Conservation (phyloP, 1,140 invertebrate genomes). For the Brachionus rotundiformis region DNA sequence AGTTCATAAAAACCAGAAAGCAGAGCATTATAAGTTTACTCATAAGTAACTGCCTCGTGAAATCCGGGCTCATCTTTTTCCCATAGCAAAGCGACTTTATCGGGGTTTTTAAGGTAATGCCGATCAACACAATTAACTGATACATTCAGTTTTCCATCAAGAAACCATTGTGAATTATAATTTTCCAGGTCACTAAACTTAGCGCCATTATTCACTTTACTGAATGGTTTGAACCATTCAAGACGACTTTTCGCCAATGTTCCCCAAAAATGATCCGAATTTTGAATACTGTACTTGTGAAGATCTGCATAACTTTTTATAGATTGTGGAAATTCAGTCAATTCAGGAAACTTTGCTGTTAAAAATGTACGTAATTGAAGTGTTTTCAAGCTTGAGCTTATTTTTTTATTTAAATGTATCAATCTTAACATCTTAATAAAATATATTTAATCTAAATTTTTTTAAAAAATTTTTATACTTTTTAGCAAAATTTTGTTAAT, state of each 20-base stretch:
- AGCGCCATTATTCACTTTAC: constrained; percentile 62
- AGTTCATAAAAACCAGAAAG: constrained; percentile 55
- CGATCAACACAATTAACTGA: constrained; percentile 68
- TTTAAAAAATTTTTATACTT: not conserved
- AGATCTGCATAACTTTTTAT: constrained; percentile 1
- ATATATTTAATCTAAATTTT: not conserved
- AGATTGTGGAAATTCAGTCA: not conserved
- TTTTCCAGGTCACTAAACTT: constrained; percentile 56
- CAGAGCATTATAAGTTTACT: constrained; percentile 54
- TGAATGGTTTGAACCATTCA: constrained; percentile 64
- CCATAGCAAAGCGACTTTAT: constrained; percentile 67
- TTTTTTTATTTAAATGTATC: not conserved
- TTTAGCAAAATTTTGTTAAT: not conserved
- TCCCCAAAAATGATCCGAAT: constrained; percentile 66
- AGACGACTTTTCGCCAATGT: constrained; percentile 62
- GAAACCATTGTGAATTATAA: constrained; percentile 59
- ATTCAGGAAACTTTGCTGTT: constrained; percentile 21
- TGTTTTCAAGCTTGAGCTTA: not conserved
- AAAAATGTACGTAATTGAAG: constrained; percentile 21
- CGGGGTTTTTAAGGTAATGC: constrained; percentile 62
- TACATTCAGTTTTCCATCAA: constrained; percentile 66
- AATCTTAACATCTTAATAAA: constrained; percentile 10
- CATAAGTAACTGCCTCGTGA: constrained; percentile 64
- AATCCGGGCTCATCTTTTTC: constrained; percentile 67
- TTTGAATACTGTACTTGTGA: constrained; percentile 54